These are phyloP conservation scores for Phrixothrix hirtus DNA, from an alignment of 2,888 invertebrate species.

Conservation along the genomic window DNA sequence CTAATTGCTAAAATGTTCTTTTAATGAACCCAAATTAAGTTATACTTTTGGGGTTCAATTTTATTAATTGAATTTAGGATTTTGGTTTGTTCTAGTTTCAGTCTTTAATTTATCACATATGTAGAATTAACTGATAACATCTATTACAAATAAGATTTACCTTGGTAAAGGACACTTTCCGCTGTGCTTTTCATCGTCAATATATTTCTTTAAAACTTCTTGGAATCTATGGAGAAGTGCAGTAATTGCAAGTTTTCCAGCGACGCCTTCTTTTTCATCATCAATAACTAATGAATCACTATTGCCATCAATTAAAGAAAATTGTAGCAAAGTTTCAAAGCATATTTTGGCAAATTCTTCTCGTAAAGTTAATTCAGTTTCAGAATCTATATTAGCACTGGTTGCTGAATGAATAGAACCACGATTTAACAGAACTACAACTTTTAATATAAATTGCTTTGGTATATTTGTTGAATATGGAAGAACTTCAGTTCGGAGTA, in stretches of 20 bases:
- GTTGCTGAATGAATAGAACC: conserved; percentile 83
- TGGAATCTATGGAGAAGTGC: conserved; percentile 89
- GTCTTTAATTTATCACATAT: too few relatives aligned
- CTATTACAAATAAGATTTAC: conserved; percentile 52
- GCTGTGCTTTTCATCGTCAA: conserved; percentile 79
- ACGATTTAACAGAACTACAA: conserved; percentile 81
- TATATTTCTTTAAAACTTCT: conserved; percentile 87
- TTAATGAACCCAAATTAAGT: too few relatives aligned
- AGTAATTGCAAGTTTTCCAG: conserved; percentile 84
- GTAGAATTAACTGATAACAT: too few relatives aligned
- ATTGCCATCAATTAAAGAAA: conserved; percentile 81
- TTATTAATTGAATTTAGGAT: too few relatives aligned
- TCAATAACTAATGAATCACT: conserved; percentile 54
- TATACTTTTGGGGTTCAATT: too few relatives aligned
- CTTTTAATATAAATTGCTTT: conserved; percentile 78
- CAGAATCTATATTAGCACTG: conserved; percentile 70
- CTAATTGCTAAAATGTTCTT: too few relatives aligned
- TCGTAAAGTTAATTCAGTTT: conserved; percentile 78
- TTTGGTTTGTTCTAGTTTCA: too few relatives aligned
- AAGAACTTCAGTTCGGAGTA: conserved; percentile 78
- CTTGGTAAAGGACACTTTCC: conserved; percentile 85
- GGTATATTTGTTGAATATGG: conserved; percentile 79
- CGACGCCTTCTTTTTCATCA: conserved; percentile 63
- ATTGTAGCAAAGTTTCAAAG: conserved; percentile 93
- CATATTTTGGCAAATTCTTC: conserved; percentile 97